Conservation (phyloP, 2,888 invertebrate species). For the Dilophus febrilis region DNA sequence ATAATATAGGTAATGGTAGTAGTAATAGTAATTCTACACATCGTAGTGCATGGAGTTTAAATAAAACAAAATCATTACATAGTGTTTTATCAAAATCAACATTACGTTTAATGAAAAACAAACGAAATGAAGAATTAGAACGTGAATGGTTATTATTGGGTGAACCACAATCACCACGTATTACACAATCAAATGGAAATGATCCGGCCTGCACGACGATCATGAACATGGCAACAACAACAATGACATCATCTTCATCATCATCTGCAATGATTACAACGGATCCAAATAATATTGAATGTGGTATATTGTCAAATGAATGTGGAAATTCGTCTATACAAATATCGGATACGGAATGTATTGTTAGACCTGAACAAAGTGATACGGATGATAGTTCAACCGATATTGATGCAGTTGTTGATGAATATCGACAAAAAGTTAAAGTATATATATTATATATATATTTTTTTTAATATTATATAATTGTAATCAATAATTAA, state of each 20-base stretch:
- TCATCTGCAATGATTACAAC: constrained; percentile 2
- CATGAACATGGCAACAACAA: background rate
- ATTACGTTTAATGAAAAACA: constrained; percentile 16
- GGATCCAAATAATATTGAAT: constrained; percentile 10
- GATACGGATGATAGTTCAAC: constrained; percentile 55
- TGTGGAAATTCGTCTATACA: too few species aligned
- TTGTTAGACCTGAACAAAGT: constrained; percentile 32
- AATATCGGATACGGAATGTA: constrained; percentile 7
- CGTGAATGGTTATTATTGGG: constrained; percentile 30
- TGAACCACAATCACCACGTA: constrained; percentile 27
- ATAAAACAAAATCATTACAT: constrained; percentile 6
- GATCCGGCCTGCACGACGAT: constrained; percentile 5
- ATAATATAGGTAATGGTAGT: background rate
- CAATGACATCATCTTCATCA: background rate
- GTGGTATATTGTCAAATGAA: background rate
- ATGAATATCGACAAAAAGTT: constrained; percentile 55
- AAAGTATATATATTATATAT: constrained; percentile 31
- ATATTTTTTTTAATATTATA: background rate
- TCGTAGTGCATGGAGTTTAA: constrained; percentile 5
- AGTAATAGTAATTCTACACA: background rate
- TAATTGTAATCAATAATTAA: background rate
- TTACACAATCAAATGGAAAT: too few species aligned
- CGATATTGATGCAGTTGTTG: constrained; percentile 60
- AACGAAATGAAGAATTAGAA: constrained; percentile 23
- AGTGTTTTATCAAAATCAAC: constrained; percentile 16